These are phyloP conservation scores for Rhynchotus rufescens DNA, from an alignment of 2,797 vertebrate genomes.

Conservation along the genomic window DNA sequence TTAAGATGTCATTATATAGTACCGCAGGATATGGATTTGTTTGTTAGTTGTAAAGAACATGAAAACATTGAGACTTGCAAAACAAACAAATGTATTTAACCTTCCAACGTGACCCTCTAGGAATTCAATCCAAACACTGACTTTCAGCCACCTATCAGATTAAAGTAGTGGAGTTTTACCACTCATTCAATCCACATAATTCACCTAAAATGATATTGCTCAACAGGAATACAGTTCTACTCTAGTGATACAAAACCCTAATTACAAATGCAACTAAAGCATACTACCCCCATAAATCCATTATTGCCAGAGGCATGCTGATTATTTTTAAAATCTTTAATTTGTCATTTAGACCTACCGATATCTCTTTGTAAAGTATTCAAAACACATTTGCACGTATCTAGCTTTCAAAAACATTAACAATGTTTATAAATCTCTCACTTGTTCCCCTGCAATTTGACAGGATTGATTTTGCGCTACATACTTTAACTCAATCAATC, in stretches of 20 bases:
- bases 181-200: conserved; percentile 70
- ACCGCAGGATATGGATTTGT: conserved; percentile 46
- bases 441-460: conserved; percentile 71
- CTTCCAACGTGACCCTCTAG: conserved; percentile 56
- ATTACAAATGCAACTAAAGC: conserved; percentile 79
- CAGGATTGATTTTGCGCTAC: conserved; percentile 65
- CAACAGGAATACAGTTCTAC: conserved; percentile 75
- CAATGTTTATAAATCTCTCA: conserved; percentile 75
- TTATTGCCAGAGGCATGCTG: conserved; percentile 74
- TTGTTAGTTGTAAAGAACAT: conserved; percentile 57
- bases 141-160: conserved; percentile 55
- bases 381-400: conserved; percentile 74
- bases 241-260: conserved; percentile 71
- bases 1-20: conserved; percentile 36
- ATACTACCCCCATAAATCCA: conserved; percentile 73
- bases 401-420: conserved; percentile 74
- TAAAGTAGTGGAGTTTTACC: conserved; percentile 63
- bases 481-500: conserved; percentile 70
- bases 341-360: conserved; percentile 79
- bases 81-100: conserved; percentile 65
- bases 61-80: conserved; percentile 51
- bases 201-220: conserved; percentile 73
- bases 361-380: conserved; percentile 77
- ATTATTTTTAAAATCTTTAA: conserved; percentile 80
- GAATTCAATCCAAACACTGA: conserved; percentile 63